Conservation (phyloP, 1,140 invertebrate species). For the Temnothorax nylanderi region DNA sequence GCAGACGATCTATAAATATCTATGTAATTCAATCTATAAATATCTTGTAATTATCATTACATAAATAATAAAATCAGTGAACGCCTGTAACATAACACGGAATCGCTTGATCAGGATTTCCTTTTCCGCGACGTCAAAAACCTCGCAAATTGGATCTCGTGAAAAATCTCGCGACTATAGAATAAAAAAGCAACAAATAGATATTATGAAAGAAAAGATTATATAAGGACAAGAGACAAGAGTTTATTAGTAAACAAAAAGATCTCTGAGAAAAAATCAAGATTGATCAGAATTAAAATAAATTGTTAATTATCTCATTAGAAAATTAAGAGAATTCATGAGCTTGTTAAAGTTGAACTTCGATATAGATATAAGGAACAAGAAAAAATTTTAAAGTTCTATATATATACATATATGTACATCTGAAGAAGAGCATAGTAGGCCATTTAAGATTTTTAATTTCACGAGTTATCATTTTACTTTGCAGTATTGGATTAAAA, state of each 20-base stretch:
- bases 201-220: background rate
- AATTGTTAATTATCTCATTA: background rate
- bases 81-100: background rate
- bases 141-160: background rate
- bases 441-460: background rate
- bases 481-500: background rate
- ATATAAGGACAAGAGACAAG: background rate
- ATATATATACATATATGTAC: background rate
- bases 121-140: constrained; percentile 1
- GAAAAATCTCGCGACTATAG: background rate
- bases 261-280: background rate
- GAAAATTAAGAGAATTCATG: background rate
- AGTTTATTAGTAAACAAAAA: background rate
- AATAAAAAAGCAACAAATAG: background rate
- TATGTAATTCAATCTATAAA: background rate
- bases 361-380: background rate
- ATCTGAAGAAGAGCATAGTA: background rate
- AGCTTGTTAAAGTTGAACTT: background rate
- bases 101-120: constrained; percentile 22
- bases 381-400: background rate
- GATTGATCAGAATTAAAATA: background rate
- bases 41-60: background rate
- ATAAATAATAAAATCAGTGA: constrained; percentile 11
- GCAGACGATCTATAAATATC: background rate
- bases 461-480: background rate